These are phyloP conservation scores for Alsophila aescularia DNA, from an alignment of 2,888 invertebrate species.

Conservation along the genomic window DNA sequence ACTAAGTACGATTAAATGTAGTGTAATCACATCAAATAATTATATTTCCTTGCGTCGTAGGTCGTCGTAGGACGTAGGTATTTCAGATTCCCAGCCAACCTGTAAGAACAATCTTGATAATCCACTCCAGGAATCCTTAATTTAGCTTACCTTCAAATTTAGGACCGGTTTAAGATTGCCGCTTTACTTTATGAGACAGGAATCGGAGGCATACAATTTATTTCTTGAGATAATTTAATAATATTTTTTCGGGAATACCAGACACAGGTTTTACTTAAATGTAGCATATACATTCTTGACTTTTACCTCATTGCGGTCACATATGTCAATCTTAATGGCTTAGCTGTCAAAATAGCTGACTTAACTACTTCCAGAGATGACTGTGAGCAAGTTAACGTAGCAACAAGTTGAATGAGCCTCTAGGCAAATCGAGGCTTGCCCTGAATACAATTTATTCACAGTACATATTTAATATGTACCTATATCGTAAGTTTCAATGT, in stretches of 20 bases:
- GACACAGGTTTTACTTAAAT: slow-evolving; percentile 21
- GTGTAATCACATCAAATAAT: too few relatives aligned
- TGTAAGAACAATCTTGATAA: slow-evolving; percentile 36
- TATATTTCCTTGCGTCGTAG: too few relatives aligned
- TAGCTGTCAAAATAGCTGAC: slow-evolving; percentile 12
- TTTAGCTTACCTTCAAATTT: slow-evolving; percentile 40
- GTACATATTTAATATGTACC: too few relatives aligned
- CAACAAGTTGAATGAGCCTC: not conserved
- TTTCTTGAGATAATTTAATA: slow-evolving; percentile 13
- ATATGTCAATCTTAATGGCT: slow-evolving; percentile 25
- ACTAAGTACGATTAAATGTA: too few relatives aligned
- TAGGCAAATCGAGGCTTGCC: too few relatives aligned
- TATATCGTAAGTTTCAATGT: too few relatives aligned
- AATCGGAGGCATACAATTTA: slow-evolving; percentile 23
- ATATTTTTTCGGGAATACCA: slow-evolving; percentile 26
- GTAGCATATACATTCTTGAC: not conserved
- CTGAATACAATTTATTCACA: too few relatives aligned
- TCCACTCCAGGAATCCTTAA: slow-evolving; percentile 36
- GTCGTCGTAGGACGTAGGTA: not conserved
- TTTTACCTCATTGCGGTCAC: slow-evolving; percentile 17
- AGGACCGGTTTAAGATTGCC: slow-evolving; percentile 42
- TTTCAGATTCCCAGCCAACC: not conserved
- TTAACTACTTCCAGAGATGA: not conserved
- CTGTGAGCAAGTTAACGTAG: too few relatives aligned
- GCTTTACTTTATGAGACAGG: slow-evolving; percentile 34